Evolutionary conservation across 2,888 invertebrate species (phyloP), one percentile per base, ranked within the genome.

Genomic region (Plagiodera versicolora): DNA sequence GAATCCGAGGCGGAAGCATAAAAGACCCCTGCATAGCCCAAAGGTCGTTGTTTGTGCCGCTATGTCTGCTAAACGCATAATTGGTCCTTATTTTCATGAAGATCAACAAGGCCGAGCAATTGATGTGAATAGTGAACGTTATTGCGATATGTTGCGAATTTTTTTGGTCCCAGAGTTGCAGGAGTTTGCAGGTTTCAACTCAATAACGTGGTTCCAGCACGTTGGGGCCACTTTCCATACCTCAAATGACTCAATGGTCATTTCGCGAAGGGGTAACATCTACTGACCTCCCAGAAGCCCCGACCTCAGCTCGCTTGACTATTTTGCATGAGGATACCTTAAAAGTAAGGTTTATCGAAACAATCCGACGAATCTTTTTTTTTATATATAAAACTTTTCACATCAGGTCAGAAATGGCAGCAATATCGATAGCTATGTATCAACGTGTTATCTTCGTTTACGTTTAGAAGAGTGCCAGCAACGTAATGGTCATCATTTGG

Each of bases 111-210:
- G 47, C 20, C 20, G 32, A 6, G 49, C 64, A 19, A 46, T 67
- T 11, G 66, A 64, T 9, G 63, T 67, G 49, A 70, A 54, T 70
- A 56, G 61, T 58, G 60, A 53, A 51, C 62, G 67, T 35, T 70
- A 70, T 67, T 55, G 58, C 5, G 56, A 55, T 32, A 61, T 60
- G 58, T 8, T 49, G 3, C 2, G 19, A 19, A 8, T 56, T 56
- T 58, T 54, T 58, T 58, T 32, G n/a, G n/a, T n/a, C n/a, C n/a
- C n/a, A n/a, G n/a, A n/a, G n/a, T n/a, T n/a, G n/a, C n/a, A n/a
- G n/a, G n/a, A n/a, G n/a, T n/a, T n/a, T n/a, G n/a, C 53, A 45
- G 30, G 20, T 44, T 44, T 16, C 24, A 56, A 58, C 45, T 18
- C 45, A 20, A 28, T n/a, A 18, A 56, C 58, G 18, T 58, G 58